Percentiles rank a stretch among this genome's conserved stretches.
Conservation (phyloP, 2,797 vertebrate genomes). For the Enteromius viviparus region DNA sequence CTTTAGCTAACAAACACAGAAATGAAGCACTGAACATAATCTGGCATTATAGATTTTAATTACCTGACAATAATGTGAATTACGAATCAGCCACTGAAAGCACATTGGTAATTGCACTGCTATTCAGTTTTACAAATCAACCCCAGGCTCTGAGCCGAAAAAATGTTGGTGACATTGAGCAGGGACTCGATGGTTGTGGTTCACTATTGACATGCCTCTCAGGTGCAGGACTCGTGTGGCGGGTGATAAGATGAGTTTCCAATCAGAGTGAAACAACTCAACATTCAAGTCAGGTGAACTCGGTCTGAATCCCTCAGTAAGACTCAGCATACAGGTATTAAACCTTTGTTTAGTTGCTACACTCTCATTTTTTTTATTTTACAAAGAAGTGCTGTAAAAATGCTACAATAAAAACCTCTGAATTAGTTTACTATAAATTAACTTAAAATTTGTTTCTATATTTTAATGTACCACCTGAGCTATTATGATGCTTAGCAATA, state of each 20-base stretch:
- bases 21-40: not conserved
- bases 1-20: not conserved
- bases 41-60: not conserved
- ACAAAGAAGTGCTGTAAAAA: not conserved
- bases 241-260: not conserved
- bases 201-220: constrained; percentile 18
- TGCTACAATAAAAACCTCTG: not conserved
- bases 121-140: constrained; percentile 12
- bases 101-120: not conserved
- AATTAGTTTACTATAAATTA: not conserved
- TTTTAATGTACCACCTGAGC: not conserved
- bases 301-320: not conserved
- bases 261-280: constrained; percentile 10
- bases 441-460: not conserved
- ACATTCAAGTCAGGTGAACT: constrained; percentile 32
- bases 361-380: not conserved
- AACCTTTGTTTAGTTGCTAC: not conserved
- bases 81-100: not conserved
- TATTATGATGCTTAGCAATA: not conserved
- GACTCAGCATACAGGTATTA: not conserved
- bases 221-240: not conserved
- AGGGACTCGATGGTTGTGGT: not conserved
- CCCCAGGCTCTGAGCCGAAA: not conserved
- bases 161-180: not conserved
- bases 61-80: not conserved